phyloP scores from a whole-genome alignment of 1,140 invertebrate genomes.

The Colletes latitarsis region DNA sequence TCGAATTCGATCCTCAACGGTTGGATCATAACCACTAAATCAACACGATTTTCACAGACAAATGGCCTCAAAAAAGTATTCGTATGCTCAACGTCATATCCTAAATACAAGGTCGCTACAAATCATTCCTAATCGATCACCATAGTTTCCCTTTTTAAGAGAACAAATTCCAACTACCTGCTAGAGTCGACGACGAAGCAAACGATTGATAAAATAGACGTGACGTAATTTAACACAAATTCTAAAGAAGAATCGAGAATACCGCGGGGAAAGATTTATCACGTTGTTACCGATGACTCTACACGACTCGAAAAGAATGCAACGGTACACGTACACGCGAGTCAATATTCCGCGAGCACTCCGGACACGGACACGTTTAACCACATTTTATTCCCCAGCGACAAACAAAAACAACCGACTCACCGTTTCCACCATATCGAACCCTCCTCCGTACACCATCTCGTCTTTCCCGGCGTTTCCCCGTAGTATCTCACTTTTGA shows the following conservation, averaged over 20 bases:
- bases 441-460: conserved; percentile 75
- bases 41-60: neutral
- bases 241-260: neutral
- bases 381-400: neutral
- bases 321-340: neutral
- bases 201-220: neutral
- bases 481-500: conserved; percentile 47
- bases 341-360: neutral
- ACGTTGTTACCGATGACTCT: neutral
- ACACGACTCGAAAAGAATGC: neutral
- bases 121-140: neutral
- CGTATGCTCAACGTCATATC: neutral
- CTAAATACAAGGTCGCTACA: neutral
- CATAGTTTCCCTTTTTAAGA: neutral
- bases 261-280: neutral
- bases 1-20: neutral
- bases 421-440: conserved; percentile 78
- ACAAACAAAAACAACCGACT: conserved; percentile 54
- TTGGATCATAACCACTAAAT: neutral
- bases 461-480: conserved; percentile 18
- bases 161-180: neutral
- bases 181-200: neutral
- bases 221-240: neutral
- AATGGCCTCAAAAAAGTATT: neutral
- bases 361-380: neutral